These are phyloP conservation scores for Actinostola sp. DNA, from an alignment of 92 coral and sea anemone species.

Conservation along the genomic window DNA sequence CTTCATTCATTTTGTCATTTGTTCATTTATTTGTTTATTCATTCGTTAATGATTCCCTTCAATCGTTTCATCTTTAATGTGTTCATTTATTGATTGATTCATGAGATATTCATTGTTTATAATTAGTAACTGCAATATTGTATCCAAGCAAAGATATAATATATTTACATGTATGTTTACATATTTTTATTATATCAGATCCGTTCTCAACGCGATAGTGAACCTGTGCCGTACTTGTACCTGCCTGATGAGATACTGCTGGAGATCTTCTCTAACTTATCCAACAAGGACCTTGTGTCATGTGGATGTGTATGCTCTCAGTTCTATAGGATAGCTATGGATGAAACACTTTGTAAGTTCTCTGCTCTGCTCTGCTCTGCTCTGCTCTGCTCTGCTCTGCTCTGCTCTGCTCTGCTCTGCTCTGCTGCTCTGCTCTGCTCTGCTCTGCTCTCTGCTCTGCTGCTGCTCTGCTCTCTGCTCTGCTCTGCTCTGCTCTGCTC, in stretches of 20 bases:
- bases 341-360: conserved; percentile 88
- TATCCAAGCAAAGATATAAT: no score
- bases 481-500: background rate
- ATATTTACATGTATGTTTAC: background rate
- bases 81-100: no score
- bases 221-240: conserved; percentile 79
- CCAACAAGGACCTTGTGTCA: conserved; percentile 77
- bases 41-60: no score
- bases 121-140: no score
- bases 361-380: background rate
- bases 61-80: no score
- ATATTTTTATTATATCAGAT: conserved; percentile 49
- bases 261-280: conserved; percentile 71
- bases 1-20: no score
- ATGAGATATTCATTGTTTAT: no score
- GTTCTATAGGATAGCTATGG: conserved; percentile 84
- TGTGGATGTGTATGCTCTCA: conserved; percentile 89
- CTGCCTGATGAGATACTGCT: conserved; percentile 94
- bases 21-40: no score
- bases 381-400: background rate
- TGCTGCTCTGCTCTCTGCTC: background rate
- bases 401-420: background rate
- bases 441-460: background rate
- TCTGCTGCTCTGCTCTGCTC: background rate
- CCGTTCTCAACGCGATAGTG: conserved; percentile 81